Conservation (phyloP, 2,888 invertebrate species). For the Calephelis perditalis region DNA sequence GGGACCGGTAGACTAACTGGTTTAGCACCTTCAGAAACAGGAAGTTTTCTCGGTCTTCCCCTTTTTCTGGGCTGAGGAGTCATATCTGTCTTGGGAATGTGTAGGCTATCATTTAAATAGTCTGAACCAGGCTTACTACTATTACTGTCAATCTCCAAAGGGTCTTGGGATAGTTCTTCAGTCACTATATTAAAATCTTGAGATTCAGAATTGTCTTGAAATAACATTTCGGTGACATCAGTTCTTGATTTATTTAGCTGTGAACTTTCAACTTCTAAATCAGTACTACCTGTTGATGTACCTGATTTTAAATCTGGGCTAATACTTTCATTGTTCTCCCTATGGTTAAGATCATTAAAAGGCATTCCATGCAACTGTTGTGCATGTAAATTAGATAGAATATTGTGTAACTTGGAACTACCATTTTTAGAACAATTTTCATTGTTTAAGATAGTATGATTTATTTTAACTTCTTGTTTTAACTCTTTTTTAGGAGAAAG, state of each 20-base stretch:
- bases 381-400: slow-evolving; percentile 64
- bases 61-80: slow-evolving; percentile 70
- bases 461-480: slow-evolving; percentile 45
- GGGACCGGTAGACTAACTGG: slow-evolving; percentile 50
- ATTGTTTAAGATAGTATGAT: slow-evolving; percentile 60
- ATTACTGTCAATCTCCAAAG: slow-evolving; percentile 52
- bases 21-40: slow-evolving; percentile 54
- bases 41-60: slow-evolving; percentile 66
- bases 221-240: slow-evolving; percentile 60
- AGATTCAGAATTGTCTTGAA: slow-evolving; percentile 67
- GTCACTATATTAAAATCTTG: slow-evolving; percentile 50
- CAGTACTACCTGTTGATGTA: slow-evolving; percentile 53
- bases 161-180: slow-evolving; percentile 65
- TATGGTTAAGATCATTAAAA: slow-evolving; percentile 48
- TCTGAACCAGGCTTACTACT: slow-evolving; percentile 38
- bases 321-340: slow-evolving; percentile 46
- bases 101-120: slow-evolving; percentile 35
- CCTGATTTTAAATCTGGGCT: slow-evolving; percentile 53
- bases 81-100: slow-evolving; percentile 44
- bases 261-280: slow-evolving; percentile 48
- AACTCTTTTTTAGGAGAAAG: slow-evolving; percentile 49
- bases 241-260: slow-evolving; percentile 50
- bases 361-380: slow-evolving; percentile 59
- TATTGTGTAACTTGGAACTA: slow-evolving; percentile 71
- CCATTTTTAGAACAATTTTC: slow-evolving; percentile 73